These are phyloP conservation scores for Anabacerthia variegaticeps DNA, from an alignment of 2,797 vertebrate species.

Conservation along the genomic window DNA sequence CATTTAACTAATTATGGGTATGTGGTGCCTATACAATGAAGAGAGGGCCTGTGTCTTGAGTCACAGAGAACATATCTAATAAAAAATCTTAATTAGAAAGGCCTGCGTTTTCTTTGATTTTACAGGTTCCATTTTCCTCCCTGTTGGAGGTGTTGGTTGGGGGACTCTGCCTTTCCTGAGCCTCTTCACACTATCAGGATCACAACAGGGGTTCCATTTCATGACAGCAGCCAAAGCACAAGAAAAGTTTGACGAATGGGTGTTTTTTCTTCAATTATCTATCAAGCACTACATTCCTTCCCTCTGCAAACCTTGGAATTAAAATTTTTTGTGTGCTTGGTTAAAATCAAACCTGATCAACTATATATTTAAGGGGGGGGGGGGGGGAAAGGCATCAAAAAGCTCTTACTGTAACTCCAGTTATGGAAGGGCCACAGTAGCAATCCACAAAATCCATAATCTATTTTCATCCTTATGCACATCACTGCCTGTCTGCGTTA, in stretches of 20 bases:
- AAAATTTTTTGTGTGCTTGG: neutral
- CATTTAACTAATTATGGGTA: neutral
- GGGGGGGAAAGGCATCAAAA: neutral
- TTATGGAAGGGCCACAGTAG: neutral
- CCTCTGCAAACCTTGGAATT: neutral
- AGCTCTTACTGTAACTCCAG: neutral
- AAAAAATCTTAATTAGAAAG: neutral
- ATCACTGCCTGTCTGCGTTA: neutral
- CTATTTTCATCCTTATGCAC: conserved; percentile 18
- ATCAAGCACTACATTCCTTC: neutral
- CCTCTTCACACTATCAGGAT: neutral
- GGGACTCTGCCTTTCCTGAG: neutral
- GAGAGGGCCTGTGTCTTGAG: neutral
- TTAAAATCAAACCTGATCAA: neutral
- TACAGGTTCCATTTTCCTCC: neutral
- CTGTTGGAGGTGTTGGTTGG: neutral
- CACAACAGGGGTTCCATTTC: accelerated
- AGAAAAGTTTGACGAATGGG: neutral
- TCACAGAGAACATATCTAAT: neutral
- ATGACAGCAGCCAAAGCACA: neutral
- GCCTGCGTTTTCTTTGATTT: neutral
- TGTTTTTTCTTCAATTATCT: accelerated
- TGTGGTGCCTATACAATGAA: neutral
- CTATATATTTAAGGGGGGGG: neutral
- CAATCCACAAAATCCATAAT: neutral